Evolutionary conservation across 2,797 vertebrate genomes (phyloP).

Genomic region (Labeo calbasu): DNA sequence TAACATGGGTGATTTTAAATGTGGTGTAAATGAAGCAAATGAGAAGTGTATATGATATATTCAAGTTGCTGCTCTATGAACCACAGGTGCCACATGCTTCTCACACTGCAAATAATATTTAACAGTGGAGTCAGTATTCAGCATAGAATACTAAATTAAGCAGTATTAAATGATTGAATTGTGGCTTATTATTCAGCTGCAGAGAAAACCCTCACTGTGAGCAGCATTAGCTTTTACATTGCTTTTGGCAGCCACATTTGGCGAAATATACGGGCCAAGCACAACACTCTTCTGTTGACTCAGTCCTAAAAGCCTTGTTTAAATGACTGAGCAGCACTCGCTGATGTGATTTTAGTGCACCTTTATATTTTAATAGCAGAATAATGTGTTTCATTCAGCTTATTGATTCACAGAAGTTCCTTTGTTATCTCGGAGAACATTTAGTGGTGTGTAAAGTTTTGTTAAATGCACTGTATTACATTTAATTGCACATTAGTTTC

Average conservation of each 20-base stretch:
- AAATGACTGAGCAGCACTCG: conserved; percentile 18
- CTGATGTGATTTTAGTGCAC: conserved; percentile 25
- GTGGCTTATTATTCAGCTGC: background rate
- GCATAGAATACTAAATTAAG: background rate
- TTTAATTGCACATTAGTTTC: background rate
- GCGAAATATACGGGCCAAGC: conserved; percentile 4
- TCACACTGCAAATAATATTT: conserved; percentile 1
- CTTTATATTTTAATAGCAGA: conserved; percentile 32
- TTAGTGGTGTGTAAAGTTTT: background rate
- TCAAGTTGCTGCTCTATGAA: conserved; percentile 1
- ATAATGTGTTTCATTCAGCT: conserved; percentile 28
- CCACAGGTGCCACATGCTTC: conserved; percentile 16
- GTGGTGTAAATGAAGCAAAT: conserved; percentile 5
- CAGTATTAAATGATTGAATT: conserved; percentile 27
- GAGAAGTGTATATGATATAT: background rate
- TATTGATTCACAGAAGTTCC: conserved; percentile 11
- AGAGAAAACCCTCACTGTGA: conserved; percentile 26
- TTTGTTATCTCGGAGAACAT: conserved; percentile 16
- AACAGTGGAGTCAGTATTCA: conserved; percentile 12
- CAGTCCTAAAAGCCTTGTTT: conserved; percentile 41
- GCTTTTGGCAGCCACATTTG: conserved; percentile 28
- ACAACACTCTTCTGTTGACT: conserved; percentile 31
- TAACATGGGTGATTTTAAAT: background rate
- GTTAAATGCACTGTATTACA: background rate
- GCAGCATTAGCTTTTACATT: conserved; percentile 23